Evolutionary conservation across 2,797 vertebrate genomes (phyloP).

Genomic region (Anniella stebbinsi): DNA sequence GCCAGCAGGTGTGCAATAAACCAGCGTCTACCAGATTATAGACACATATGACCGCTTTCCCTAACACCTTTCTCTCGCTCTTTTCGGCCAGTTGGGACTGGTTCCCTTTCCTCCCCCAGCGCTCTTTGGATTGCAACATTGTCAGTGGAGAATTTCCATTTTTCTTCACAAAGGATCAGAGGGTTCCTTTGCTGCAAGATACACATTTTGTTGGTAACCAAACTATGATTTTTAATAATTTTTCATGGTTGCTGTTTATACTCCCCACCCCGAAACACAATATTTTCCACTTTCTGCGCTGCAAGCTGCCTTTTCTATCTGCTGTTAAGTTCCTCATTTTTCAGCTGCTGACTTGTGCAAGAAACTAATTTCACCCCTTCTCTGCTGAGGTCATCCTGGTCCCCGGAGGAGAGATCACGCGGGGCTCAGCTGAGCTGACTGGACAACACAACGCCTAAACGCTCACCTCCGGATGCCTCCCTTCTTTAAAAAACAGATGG

Average conservation of each 20-base stretch:
- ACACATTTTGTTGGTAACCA: neutral
- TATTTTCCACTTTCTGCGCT: too few species aligned
- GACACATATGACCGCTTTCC: neutral
- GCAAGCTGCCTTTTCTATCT: neutral
- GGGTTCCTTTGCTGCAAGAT: neutral
- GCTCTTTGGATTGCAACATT: neutral
- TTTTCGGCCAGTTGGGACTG: too few species aligned
- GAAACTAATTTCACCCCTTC: neutral
- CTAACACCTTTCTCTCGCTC: neutral
- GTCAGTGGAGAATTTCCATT: neutral
- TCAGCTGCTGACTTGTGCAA: conserved; percentile 15
- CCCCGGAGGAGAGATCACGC: conserved; percentile 36
- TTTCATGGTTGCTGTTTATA: neutral
- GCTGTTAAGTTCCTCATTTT: conserved; percentile 22
- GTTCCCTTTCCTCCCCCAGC: too few species aligned
- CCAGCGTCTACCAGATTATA: neutral
- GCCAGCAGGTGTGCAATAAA: neutral
- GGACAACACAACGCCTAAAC: conserved; percentile 18
- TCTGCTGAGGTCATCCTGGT: conserved; percentile 36
- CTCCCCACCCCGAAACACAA: neutral
- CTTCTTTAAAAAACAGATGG: neutral
- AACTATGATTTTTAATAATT: neutral
- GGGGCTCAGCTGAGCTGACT: conserved; percentile 30
- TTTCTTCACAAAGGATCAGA: neutral
- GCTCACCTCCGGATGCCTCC: conserved; percentile 18